Conservation (phyloP, 2,888 invertebrate species). For the Poecilus cupreus region DNA sequence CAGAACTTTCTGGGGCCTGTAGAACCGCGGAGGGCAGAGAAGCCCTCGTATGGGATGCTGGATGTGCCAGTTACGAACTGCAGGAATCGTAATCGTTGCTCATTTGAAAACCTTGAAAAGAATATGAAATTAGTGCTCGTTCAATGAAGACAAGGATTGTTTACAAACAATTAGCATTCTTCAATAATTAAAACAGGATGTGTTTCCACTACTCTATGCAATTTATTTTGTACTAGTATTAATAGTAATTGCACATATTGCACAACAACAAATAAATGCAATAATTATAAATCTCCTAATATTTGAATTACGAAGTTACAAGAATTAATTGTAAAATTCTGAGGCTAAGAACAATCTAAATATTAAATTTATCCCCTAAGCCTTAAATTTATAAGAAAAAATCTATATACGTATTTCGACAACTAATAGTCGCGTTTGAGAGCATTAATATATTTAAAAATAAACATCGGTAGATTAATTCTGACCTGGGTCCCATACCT, state of each 20-base stretch:
- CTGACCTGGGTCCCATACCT: too few species aligned
- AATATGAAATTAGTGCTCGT: constrained; percentile 54
- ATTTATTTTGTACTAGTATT: too few species aligned
- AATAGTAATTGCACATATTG: background rate
- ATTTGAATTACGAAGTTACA: too few species aligned
- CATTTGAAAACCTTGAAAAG: constrained; percentile 87
- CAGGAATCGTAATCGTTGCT: constrained; percentile 91
- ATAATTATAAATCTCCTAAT: too few species aligned
- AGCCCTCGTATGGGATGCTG: constrained; percentile 98
- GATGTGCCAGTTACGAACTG: constrained; percentile 99
- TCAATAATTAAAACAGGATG: background rate
- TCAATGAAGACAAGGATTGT: background rate
- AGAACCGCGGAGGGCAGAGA: constrained; percentile 94
- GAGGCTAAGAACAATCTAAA: too few species aligned
- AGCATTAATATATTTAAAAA: too few species aligned
- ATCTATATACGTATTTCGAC: too few species aligned
- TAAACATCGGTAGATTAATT: too few species aligned
- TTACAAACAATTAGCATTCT: background rate
- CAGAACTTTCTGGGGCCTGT: constrained; percentile 97
- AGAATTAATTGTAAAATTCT: too few species aligned
- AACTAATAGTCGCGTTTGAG: too few species aligned
- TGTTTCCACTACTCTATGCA: background rate
- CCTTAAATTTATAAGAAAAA: too few species aligned
- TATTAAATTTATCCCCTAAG: too few species aligned
- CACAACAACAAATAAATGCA: background rate